Base-by-base conservation (phyloP, 2,888 invertebrate genomes). In the Cryptophagus acutangulus region DNA sequence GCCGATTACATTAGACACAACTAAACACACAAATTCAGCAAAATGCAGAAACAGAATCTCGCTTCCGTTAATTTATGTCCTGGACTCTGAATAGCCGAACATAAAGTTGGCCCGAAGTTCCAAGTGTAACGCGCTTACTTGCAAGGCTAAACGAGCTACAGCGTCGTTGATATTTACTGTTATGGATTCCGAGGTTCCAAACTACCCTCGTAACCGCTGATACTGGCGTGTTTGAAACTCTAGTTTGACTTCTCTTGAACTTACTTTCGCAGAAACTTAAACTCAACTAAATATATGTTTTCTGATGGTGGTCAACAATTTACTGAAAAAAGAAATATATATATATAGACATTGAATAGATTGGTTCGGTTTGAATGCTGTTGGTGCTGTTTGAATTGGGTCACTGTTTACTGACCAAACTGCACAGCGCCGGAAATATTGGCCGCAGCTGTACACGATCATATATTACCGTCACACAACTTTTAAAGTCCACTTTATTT, bases 121-220 rank as follows among this genome's bases (percentile, higher is more conserved):
- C 54, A 51, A 59, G 58, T 56, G 57, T 59, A 57, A 55, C 57
- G 49, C 54, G 57, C 51, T 49, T 53, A 54, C 55, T 55, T 51
- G 51, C 55, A 56, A 51, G 51, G 43, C 54, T 55, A 60, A 60
- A 59, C 61, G 59, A 58, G 58, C 58, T 57, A 55, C 51, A 59
- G 51, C 53, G 57, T 52, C 61, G 57, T 59, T 58, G 61, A 53
- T 51, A 53, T 53, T 53, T 51, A 48, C 48, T 49, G 49, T 57
- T 54, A 57, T 55, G 53, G 57, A 57, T 57, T 51, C 54, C 20
- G 17, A 55, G 54, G 60, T 58, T 57, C 57, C 51, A 52, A 59
- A 62, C 57, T 58, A 52, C 57, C 57, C 51, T 58, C 58, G 56
- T 57, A 59, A 59, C 58, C 59, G 58, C 54, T 55, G 58, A 60